Percentiles rank a stretch among this genome's conserved stretches.
phyloP scores from a whole-genome alignment of 1,140 invertebrate genomes.

The Odontomachus brunneus region DNA sequence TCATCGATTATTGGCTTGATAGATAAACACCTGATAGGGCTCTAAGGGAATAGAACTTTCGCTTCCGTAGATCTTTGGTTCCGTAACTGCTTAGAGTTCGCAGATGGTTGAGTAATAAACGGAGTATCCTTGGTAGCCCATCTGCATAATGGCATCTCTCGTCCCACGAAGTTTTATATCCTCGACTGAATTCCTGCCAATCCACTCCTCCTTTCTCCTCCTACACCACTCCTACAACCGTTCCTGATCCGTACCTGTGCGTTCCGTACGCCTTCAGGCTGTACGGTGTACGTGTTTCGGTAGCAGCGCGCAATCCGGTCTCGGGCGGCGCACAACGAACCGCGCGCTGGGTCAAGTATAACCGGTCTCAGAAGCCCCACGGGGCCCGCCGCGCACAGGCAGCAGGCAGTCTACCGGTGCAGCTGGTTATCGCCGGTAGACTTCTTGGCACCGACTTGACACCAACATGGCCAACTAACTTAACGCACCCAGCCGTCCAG shows the following conservation, averaged over 20 bases:
- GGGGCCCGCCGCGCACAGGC: slow-evolving; percentile 65
- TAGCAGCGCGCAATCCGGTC: slow-evolving; percentile 53
- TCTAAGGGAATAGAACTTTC: neutral
- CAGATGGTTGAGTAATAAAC: slow-evolving; percentile 24
- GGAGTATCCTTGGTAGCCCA: slow-evolving; percentile 3
- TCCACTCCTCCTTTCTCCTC: slow-evolving; percentile 25
- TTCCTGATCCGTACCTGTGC: slow-evolving; percentile 56
- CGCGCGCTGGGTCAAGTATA: slow-evolving; percentile 79
- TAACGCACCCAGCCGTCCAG: slow-evolving; percentile 38
- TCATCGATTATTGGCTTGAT: neutral
- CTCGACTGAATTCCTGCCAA: slow-evolving; percentile 33
- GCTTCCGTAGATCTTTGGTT: slow-evolving; percentile 10
- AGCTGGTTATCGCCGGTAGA: slow-evolving; percentile 77
- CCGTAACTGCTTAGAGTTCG: slow-evolving; percentile 3
- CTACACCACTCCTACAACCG: slow-evolving; percentile 4
- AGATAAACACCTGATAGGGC: neutral
- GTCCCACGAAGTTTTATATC: slow-evolving; percentile 22
- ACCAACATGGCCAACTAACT: slow-evolving; percentile 77
- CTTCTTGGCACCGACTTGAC: slow-evolving; percentile 79
- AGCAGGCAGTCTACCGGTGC: slow-evolving; percentile 77
- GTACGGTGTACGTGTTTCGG: slow-evolving; percentile 44
- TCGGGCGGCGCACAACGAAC: slow-evolving; percentile 53
- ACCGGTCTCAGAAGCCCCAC: slow-evolving; percentile 74
- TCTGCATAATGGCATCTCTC: slow-evolving; percentile 26
- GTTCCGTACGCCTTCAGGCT: slow-evolving; percentile 33